Evolutionary conservation across 2,888 invertebrate genomes (phyloP), one percentile per base, ranked within the genome.

Genomic region (Orgyia antiqua): DNA sequence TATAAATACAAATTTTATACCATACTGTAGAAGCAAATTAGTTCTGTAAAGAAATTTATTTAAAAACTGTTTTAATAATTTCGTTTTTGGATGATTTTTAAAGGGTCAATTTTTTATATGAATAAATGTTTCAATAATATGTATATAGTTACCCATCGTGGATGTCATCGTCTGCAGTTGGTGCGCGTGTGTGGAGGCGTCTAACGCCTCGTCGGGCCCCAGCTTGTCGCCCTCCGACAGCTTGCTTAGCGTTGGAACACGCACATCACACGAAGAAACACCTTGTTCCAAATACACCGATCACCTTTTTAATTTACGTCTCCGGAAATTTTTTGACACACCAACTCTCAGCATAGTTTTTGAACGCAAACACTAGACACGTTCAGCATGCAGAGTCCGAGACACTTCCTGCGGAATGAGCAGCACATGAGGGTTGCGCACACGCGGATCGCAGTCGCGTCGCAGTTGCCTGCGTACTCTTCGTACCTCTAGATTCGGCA

Each of bases 401-500:
- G 46, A 59, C 74, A 71, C 72, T 72, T 69, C 73, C 78, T 78
- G 78, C 61, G 68, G 61, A 65, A 59, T 48, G 57, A 65, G 53
- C 57, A 64, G 54, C 57, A 58, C 62, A 60, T 2, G 51, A 52
- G 54, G 64, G 56, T 58, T 55, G 67, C 55, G 66, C 66, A 61
- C 57, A 61, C 63, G 66, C 44, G 39, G 35, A 31, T 45, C 44
- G 39, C 44, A 42, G 39, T 42, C 37, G 36, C 52, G 52, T 60
- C 52, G 66, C 62, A 52, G 57, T 45, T 45, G 62, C 54, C 56
- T 59, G 68, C 68, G 76, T 74, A 68, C 68, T 64, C 62, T 57
- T 60, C 65, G 70, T 80, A 78, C 86, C 80, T 82, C 84, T 82
- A 68, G 82, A 74, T 86, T 86, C 86, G 84, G 83, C 86, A 80